Evolutionary conservation across 92 coral and sea anemone genomes (phyloP).

Genomic region (Heteractis magnifica): DNA sequence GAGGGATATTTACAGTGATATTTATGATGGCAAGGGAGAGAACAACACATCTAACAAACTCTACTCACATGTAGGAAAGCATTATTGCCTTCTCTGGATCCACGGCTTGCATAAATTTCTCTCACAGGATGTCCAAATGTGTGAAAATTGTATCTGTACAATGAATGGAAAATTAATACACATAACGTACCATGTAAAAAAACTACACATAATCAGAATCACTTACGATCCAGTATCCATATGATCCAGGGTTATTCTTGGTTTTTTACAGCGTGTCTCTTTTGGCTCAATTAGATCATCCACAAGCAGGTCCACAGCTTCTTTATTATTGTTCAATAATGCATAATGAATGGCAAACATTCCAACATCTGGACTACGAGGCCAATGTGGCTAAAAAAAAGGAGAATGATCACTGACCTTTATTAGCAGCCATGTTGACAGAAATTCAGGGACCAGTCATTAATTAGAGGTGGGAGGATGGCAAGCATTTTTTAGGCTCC

Average conservation of each 20-base stretch:
- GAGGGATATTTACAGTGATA: not conserved
- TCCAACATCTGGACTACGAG: constrained; percentile 66
- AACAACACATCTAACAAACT: too few species aligned
- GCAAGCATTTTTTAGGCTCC: too few species aligned
- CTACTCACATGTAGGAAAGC: constrained; percentile 70
- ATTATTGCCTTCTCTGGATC: constrained; percentile 80
- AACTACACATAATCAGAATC: not conserved
- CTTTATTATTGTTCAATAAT: constrained; percentile 51
- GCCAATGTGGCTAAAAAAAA: constrained; percentile 69
- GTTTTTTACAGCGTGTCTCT: constrained; percentile 44
- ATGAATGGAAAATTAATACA: not conserved
- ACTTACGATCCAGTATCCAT: constrained; percentile 88
- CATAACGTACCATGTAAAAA: not conserved
- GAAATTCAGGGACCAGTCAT: too few species aligned
- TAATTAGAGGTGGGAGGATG: too few species aligned
- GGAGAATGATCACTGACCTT: not conserved
- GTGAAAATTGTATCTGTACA: constrained; percentile 68
- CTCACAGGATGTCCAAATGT: constrained; percentile 87
- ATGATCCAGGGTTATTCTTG: constrained; percentile 48
- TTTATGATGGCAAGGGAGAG: too few species aligned
- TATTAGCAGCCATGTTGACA: too few species aligned
- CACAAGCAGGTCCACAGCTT: constrained; percentile 58
- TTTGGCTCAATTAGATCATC: constrained; percentile 47
- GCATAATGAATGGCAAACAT: constrained; percentile 68
- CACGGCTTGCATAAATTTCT: constrained; percentile 76